Conservation (phyloP, 2,888 invertebrate genomes). For the Scaptomyza reducta region DNA sequence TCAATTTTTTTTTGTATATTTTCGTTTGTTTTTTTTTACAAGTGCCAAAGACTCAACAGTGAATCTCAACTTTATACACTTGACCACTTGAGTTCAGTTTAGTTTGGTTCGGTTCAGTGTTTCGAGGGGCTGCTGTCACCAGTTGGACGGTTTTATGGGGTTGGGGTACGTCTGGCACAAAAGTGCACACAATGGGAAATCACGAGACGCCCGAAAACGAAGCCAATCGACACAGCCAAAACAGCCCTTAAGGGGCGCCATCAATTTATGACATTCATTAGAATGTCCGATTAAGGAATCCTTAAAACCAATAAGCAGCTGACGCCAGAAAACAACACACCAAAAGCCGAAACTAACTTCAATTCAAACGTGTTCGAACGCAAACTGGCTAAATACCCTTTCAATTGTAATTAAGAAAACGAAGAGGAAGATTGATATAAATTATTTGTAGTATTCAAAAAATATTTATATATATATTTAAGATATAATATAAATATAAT, state of each 20-base stretch:
- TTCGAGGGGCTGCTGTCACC: slow-evolving; percentile 5
- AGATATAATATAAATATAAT: too few relatives aligned
- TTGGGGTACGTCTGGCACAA: background rate
- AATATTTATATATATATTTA: too few relatives aligned
- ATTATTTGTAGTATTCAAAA: too few relatives aligned
- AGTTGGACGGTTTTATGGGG: background rate
- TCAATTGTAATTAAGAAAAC: too few relatives aligned
- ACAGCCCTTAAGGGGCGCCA: slow-evolving; percentile 49
- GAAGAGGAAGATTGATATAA: too few relatives aligned
- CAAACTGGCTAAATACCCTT: too few relatives aligned
- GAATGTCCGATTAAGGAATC: slow-evolving; percentile 83
- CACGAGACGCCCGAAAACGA: slow-evolving; percentile 74
- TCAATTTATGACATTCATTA: slow-evolving; percentile 84
- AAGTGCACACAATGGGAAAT: slow-evolving; percentile 67
- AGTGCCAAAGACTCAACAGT: slow-evolving; percentile 67
- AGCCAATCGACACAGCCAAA: slow-evolving; percentile 75
- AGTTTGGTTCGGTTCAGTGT: background rate
- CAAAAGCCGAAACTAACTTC: too few relatives aligned
- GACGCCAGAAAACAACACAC: slow-evolving; percentile 56
- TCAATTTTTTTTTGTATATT: background rate
- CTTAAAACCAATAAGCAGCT: slow-evolving; percentile 76
- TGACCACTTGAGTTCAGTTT: slow-evolving; percentile 73
- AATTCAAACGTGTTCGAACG: too few relatives aligned
- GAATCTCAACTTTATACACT: slow-evolving; percentile 78
- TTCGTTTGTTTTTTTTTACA: slow-evolving; percentile 24